These are phyloP conservation scores for Papilio gigon DNA, from an alignment of 2,888 invertebrate species.

Conservation along the genomic window DNA sequence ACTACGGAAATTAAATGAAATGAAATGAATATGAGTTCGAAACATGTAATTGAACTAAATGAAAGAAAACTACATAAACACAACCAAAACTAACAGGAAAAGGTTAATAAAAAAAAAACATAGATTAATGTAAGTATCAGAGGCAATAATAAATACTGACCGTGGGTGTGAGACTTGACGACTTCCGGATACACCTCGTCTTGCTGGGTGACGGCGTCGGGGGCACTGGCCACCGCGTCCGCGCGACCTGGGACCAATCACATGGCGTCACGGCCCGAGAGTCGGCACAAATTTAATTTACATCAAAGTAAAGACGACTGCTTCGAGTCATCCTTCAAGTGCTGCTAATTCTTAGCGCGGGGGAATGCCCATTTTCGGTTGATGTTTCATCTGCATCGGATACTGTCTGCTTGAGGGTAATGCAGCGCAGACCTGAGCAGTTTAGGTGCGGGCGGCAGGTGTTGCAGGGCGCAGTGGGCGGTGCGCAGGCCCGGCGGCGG, in stretches of 20 bases:
- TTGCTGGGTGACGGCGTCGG: not conserved
- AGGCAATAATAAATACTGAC: not conserved
- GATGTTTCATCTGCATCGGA: not conserved
- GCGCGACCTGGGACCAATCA: not conserved
- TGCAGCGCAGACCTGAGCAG: constrained; percentile 81
- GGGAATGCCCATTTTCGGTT: too few species aligned
- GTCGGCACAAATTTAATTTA: not conserved
- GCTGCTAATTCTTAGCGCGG: too few species aligned
- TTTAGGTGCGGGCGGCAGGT: constrained; percentile 90
- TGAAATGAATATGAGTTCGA: too few species aligned
- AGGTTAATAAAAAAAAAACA: too few species aligned
- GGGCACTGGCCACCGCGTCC: not conserved
- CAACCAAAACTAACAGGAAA: too few species aligned
- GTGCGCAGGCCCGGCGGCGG: constrained; percentile 88
- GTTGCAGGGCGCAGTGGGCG: constrained; percentile 87
- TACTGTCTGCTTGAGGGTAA: not conserved
- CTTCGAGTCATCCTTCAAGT: too few species aligned
- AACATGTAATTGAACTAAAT: too few species aligned
- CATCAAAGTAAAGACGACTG: not conserved
- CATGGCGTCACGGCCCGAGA: not conserved
- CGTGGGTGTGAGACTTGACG: not conserved
- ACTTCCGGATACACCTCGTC: constrained; percentile 12
- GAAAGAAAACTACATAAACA: too few species aligned
- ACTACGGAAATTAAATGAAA: too few species aligned
- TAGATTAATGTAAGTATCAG: too few species aligned